Percentiles rank a stretch among this genome's conserved stretches.
Conservation (phyloP, 2,888 invertebrate species). For the Trichopoda pennipes region DNA sequence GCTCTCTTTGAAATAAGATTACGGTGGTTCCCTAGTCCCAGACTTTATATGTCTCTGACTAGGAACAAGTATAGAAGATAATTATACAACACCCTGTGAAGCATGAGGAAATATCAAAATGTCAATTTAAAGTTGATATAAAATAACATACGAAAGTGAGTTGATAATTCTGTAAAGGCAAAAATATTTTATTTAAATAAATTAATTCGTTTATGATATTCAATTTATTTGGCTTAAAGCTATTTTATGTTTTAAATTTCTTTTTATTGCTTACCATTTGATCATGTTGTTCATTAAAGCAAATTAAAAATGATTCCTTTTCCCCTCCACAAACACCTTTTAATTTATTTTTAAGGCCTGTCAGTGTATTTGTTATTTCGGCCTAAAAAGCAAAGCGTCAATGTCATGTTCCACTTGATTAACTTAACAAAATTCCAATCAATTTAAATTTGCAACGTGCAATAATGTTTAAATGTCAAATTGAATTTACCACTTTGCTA, state of each 20-base stretch:
- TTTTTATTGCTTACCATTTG: background rate
- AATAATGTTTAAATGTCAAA: slow-evolving; percentile 70
- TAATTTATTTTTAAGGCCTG: background rate
- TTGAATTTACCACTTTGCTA: slow-evolving; percentile 65
- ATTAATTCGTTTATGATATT: background rate
- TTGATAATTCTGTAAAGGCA: no score
- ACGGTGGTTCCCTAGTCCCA: no score
- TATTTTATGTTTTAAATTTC: background rate
- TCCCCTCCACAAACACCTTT: background rate
- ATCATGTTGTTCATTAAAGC: slow-evolving; percentile 16
- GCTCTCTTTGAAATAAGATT: no score
- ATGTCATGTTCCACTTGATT: slow-evolving; percentile 71
- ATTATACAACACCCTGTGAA: no score
- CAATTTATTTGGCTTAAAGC: background rate
- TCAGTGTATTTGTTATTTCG: background rate
- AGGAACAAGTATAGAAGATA: no score
- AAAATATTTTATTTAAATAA: no score
- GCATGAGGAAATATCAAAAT: no score
- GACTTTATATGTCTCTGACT: no score
- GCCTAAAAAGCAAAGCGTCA: slow-evolving; percentile 49
- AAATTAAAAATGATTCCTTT: background rate
- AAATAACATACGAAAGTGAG: no score
- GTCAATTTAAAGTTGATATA: no score
- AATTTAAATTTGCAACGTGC: slow-evolving; percentile 72
- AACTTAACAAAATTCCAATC: slow-evolving; percentile 73